Conservation (phyloP, 2,888 invertebrate genomes). For the Euproctis similis region DNA sequence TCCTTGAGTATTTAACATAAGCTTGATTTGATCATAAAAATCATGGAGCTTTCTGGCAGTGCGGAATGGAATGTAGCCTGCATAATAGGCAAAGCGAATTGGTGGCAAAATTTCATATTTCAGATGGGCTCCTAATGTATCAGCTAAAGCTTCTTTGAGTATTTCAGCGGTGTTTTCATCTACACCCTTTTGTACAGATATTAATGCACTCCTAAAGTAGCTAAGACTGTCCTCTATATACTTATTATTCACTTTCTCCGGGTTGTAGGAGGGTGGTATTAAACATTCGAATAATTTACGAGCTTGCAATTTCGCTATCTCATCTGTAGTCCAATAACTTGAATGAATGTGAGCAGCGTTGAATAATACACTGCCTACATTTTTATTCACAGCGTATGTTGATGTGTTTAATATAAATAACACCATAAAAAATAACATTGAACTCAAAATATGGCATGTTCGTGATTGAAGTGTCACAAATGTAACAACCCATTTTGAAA, state of each 20-base stretch:
- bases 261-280: constrained; percentile 35
- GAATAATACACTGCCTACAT: constrained; percentile 54
- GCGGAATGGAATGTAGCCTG: constrained; percentile 55
- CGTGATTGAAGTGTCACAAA: no score
- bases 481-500: no score
- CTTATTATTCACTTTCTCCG: constrained; percentile 41
- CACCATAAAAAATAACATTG: constrained; percentile 48
- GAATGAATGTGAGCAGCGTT: constrained; percentile 25
- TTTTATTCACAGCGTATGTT: constrained; percentile 24
- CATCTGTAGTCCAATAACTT: constrained; percentile 53
- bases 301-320: constrained; percentile 48
- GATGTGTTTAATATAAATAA: constrained; percentile 34
- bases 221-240: constrained; percentile 41
- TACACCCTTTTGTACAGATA: constrained; percentile 22
- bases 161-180: constrained; percentile 29
- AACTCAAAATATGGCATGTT: constrained; percentile 26
- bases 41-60: constrained; percentile 44
- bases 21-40: constrained; percentile 43
- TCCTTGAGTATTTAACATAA: constrained; percentile 52
- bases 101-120: constrained; percentile 52
- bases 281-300: constrained; percentile 49
- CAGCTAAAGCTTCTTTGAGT: constrained; percentile 47
- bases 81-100: constrained; percentile 58
- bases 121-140: constrained; percentile 58
- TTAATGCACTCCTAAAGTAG: constrained; percentile 43